Evolutionary conservation across 2,888 invertebrate species (phyloP), one percentile per base, ranked within the genome.

Genomic region (Thymelicus lineola): DNA sequence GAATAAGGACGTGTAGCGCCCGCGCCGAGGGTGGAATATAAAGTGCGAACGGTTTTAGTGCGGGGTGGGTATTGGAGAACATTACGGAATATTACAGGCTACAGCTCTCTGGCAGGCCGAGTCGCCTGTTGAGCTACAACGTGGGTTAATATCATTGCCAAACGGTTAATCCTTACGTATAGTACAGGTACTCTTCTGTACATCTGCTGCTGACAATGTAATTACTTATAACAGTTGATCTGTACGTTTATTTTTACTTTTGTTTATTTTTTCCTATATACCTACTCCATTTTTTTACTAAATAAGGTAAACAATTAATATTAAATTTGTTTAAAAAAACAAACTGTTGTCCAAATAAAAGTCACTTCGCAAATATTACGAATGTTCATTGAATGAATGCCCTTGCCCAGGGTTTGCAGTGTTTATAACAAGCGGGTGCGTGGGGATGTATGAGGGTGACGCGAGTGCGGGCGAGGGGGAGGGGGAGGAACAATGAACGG

Each of bases 401-500:
- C 53, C 20, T 53, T 53, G 20, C 20, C 20, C 17, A 20, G 20
- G 20, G 53, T 53, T 53, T 20, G 20, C 15, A 50, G 72, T 72
- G 17, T 50, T 50, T 17, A 10, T 20, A 53, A 73, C 72, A 74
- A 50, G 61, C 15, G 61, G 74, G 74, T 72, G 69, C 67, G 73
- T 12, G 9, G 42, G 42, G 38, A 9, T 38, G 38, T 7, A 38
- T 9, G 38, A 10, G 38, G 7, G 38, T 12, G 12, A 28, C 1
- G 28, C 28, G 28, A 28, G 28, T 3, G 28, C 28, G 28, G 28
- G 28, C 4, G 28, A 28, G 28, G 28, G 28, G 3, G 28, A 28
- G 72, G 71, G 64, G 72, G 75, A 57, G 74, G 80, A 86, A 89
- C 89, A 90, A 91, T 90, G 87, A 86, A 82, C 80, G 74, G 28